A percentile compares a stretch with the other conserved stretches of the same genome.
These are phyloP conservation scores for Lathronympha strigana DNA, from an alignment of 2,888 invertebrate species.

Conservation along the genomic window DNA sequence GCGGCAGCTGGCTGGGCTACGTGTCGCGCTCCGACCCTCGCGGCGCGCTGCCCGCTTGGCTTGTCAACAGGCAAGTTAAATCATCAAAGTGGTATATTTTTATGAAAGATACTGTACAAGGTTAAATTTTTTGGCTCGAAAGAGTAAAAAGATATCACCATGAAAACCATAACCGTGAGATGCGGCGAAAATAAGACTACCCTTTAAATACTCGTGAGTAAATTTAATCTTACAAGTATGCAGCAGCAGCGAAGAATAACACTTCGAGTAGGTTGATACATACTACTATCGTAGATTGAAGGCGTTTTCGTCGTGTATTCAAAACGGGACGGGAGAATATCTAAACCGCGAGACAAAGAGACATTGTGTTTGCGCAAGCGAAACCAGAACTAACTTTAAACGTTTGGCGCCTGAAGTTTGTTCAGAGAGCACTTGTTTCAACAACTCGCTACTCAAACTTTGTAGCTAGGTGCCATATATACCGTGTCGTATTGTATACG, in stretches of 20 bases:
- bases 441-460: slow-evolving; percentile 19
- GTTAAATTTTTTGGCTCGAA: too few species aligned
- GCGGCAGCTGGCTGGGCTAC: slow-evolving; percentile 92
- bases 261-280: too few species aligned
- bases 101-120: neutral
- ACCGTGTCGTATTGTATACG: neutral
- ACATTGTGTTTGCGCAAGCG: slow-evolving; percentile 19
- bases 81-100: neutral
- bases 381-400: slow-evolving; percentile 8
- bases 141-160: too few species aligned
- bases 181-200: too few species aligned
- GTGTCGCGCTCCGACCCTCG: slow-evolving; percentile 95
- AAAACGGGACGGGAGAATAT: slow-evolving; percentile 10
- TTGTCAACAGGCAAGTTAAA: slow-evolving; percentile 88
- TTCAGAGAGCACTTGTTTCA: slow-evolving; percentile 10
- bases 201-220: too few species aligned
- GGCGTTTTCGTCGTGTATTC: slow-evolving; percentile 10
- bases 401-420: slow-evolving; percentile 19
- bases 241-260: too few species aligned
- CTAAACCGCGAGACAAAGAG: slow-evolving; percentile 13
- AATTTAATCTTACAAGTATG: too few species aligned
- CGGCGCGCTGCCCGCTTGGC: slow-evolving; percentile 94
- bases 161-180: too few species aligned
- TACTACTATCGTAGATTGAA: neutral
- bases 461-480: slow-evolving; percentile 3